phyloP scores from a whole-genome alignment of 2,797 vertebrate genomes.

The Sphenopsis melanotis region DNA sequence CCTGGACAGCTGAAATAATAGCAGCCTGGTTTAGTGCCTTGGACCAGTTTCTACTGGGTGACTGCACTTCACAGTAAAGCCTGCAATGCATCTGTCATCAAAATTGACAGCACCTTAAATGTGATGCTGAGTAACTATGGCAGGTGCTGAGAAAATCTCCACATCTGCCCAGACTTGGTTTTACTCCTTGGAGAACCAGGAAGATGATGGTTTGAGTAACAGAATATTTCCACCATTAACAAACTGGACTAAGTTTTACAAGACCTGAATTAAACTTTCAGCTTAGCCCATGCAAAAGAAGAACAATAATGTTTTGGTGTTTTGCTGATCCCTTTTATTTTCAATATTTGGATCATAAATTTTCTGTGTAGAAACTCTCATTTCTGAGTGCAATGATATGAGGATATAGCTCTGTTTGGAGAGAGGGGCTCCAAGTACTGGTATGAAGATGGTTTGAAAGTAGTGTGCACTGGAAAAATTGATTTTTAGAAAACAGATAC shows the following conservation, averaged over 20 bases:
- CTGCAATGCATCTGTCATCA: background rate
- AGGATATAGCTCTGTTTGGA: background rate
- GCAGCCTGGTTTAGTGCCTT: background rate
- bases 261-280: background rate
- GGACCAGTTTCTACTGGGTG: background rate
- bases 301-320: background rate
- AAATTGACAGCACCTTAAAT: background rate
- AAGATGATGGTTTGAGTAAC: background rate
- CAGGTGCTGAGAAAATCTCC: background rate
- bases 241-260: background rate
- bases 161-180: background rate
- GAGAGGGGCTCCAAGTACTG: background rate
- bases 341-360: background rate
- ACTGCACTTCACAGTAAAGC: background rate
- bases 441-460: background rate
- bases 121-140: fast-evolving
- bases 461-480: background rate
- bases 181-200: background rate
- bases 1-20: background rate
- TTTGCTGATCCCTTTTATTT: background rate
- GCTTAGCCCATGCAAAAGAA: background rate
- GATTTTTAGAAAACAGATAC: background rate
- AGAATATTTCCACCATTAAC: background rate
- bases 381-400: background rate
- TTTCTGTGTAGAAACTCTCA: background rate